A percentile compares a stretch with the other conserved stretches of the same genome.
Conservation (phyloP, 2,797 vertebrate species). For the Manis crassicaudata region DNA sequence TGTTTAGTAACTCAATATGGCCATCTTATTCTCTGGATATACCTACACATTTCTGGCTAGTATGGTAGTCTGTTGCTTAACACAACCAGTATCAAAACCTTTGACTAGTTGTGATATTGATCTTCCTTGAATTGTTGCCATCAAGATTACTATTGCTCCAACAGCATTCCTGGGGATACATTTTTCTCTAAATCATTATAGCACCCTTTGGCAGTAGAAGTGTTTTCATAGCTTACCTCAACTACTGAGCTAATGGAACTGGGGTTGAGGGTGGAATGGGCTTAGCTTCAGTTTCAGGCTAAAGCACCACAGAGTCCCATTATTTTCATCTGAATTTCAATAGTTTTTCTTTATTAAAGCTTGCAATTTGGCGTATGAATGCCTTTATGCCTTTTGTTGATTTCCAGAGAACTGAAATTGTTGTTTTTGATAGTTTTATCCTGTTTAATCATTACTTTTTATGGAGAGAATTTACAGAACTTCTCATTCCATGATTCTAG, state of each 20-base stretch:
- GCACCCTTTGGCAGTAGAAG: not conserved
- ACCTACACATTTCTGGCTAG: not conserved
- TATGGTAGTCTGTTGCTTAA: not conserved
- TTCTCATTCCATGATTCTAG: not conserved
- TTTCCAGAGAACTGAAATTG: not conserved
- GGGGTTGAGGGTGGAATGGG: accelerated
- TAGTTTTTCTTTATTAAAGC: not conserved
- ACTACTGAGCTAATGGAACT: not conserved
- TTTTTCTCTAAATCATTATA: not conserved
- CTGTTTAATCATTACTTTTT: not conserved
- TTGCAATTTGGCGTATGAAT: not conserved
- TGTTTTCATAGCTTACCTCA: not conserved
- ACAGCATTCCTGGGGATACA: not conserved
- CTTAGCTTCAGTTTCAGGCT: not conserved
- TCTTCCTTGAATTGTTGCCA: not conserved
- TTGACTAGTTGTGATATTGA: not conserved
- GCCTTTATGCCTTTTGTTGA: not conserved
- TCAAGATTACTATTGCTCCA: not conserved
- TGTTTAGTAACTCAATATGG: not conserved
- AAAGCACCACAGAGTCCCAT: not conserved
- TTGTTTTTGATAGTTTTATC: not conserved
- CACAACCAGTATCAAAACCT: not conserved
- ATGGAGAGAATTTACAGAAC: not conserved
- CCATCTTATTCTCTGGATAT: not conserved
- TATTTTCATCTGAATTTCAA: not conserved